Evolutionary conservation across 2,888 invertebrate genomes (phyloP), one percentile per base, ranked within the genome.

Genomic region (Mayetiola destructor): DNA sequence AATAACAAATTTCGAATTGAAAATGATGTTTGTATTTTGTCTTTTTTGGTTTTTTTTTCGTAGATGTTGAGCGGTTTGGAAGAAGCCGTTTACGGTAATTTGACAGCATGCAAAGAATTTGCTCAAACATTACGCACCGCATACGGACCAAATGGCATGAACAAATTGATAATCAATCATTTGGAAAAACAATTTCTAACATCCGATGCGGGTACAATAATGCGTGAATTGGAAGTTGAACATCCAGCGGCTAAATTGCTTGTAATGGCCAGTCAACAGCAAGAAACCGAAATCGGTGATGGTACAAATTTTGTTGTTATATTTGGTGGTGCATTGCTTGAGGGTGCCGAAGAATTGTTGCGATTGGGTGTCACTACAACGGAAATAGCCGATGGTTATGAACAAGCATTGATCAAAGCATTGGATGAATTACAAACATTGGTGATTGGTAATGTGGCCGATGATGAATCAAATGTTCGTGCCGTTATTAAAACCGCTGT

Each of bases 101-200:
- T 99, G 63, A 84, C 79, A 64, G 96, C 97, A 20, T 97, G 97
- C 73, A 92, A 92, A 71, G 90, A 96, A 68, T 90, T 99, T 66
- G 84, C 95, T 2, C 85, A 88, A 65, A 93, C 93, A 61, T 85
- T 97, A 23, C 82, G 88, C 61, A 90, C 96, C 21, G 91, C 96
- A 1, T 99, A 93, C 72, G 99, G 99, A 0, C 99, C 99, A 9
- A 94, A 94, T 76, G 99, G 97, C 64, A 88, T 88, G 90, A 99
- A 99, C 73, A 99, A 99, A 78, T 96, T 99, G 90, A 87, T 99
- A 21, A 97, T 99, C 59, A 99, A 99, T 74, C 96, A 99, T 70
- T 80, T 99, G 63, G 96, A 96, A 67, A 99, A 99, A 69, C 83
- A 97, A 64, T 99, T 97, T 75, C 91, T 99, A 3, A 99, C 99